A percentile compares a stretch with the other conserved stretches of the same genome.
Evolutionary conservation across 92 coral and sea anemone species (phyloP).

Genomic region (Isaurus tuberculatus): DNA sequence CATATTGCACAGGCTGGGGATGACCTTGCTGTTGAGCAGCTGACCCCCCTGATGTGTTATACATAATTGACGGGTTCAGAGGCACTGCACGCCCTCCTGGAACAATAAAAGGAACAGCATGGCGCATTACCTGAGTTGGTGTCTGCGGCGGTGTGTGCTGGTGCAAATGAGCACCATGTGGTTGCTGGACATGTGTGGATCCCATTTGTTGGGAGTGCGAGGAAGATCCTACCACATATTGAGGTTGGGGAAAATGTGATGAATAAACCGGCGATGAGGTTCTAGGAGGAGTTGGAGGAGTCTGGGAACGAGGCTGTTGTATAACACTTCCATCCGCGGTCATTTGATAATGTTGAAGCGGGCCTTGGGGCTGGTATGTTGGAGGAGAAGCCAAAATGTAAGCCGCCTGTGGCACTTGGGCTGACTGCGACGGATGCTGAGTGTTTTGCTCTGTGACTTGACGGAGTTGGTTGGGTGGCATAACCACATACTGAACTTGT

Average conservation of each 20-base stretch:
- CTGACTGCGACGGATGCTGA: constrained; percentile 57
- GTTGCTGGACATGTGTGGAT: constrained; percentile 50
- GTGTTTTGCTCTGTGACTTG: constrained; percentile 68
- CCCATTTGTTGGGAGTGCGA: constrained; percentile 57
- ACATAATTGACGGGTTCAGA: constrained; percentile 66
- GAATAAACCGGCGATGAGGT: constrained; percentile 81
- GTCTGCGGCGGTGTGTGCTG: constrained; percentile 69
- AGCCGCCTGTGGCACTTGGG: constrained; percentile 68
- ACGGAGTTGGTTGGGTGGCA: constrained; percentile 76
- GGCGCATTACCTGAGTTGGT: constrained; percentile 77
- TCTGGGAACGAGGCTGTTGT: constrained; percentile 84
- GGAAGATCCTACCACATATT: constrained; percentile 56
- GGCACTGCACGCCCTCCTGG: constrained; percentile 77
- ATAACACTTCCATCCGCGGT: constrained; percentile 68
- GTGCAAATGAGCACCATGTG: constrained; percentile 74
- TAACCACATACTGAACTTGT: constrained; percentile 88
- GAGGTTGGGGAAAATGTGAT: constrained; percentile 55
- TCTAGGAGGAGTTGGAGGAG: constrained; percentile 96
- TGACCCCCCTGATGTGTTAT: constrained; percentile 55
- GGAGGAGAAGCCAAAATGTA: constrained; percentile 57
- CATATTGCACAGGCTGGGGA: constrained; percentile 63
- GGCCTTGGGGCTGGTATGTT: constrained; percentile 57
- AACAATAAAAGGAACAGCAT: constrained; percentile 79
- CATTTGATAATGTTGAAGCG: constrained; percentile 70
- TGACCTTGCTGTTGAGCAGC: constrained; percentile 58